These are phyloP conservation scores for human (Homo sapiens) DNA, from an alignment of 2,113 vertebrate species.

Conservation along the genomic window DNA sequence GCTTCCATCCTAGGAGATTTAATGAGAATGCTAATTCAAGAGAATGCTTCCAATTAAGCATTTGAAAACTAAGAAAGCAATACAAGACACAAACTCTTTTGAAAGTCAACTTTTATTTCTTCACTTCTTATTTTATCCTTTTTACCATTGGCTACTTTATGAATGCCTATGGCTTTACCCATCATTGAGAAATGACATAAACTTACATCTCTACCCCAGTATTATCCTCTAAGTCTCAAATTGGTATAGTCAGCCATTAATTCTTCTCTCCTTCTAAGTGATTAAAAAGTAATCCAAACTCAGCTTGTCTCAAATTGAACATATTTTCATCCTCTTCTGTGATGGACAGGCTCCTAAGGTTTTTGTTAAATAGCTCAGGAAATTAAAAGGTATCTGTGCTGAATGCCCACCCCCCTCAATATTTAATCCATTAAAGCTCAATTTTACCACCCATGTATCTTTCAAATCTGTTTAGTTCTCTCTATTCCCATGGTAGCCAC, in stretches of 20 bases:
- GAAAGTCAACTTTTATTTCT: not conserved
- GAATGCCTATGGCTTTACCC: not conserved
- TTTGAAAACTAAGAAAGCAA: not conserved
- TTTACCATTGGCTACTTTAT: not conserved
- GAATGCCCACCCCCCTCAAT: too few relatives aligned
- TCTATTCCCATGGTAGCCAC: not conserved
- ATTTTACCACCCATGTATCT: not conserved
- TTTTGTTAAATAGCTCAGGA: not conserved
- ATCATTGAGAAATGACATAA: not conserved
- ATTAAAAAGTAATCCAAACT: not conserved
- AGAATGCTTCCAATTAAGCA: not conserved
- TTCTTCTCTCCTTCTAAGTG: not conserved
- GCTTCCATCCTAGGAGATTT: not conserved
- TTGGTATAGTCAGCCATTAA: not conserved
- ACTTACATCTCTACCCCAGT: not conserved
- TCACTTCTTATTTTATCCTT: not conserved
- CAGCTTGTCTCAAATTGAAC: not conserved
- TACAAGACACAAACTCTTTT: not conserved
- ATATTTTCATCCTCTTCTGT: not conserved
- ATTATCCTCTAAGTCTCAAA: not conserved
- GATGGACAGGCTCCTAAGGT: not conserved
- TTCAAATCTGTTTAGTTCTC: not conserved
- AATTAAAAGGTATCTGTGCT: not conserved
- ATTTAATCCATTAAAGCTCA: not conserved
- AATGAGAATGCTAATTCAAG: slow-evolving; percentile 23